Evolutionary conservation across 2,888 invertebrate species (phyloP).

Genomic region (Metacarcinus magister): DNA sequence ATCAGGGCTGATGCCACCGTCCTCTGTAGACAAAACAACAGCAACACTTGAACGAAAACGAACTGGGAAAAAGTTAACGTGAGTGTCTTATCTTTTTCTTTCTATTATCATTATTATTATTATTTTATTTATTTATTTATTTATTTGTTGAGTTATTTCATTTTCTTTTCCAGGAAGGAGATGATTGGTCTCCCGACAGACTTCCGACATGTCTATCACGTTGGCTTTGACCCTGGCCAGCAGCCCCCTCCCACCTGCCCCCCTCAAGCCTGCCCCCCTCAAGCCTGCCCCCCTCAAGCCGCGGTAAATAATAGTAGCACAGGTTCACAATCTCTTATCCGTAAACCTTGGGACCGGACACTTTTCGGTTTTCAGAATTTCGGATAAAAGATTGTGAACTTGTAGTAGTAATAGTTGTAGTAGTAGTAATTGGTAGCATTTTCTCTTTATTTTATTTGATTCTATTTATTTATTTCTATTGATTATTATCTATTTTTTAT

Average conservation of each 20-base stretch:
- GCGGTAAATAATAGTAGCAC: too few relatives aligned
- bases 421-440: too few relatives aligned
- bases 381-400: too few relatives aligned
- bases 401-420: too few relatives aligned
- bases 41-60: conserved; percentile 52
- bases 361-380: too few relatives aligned
- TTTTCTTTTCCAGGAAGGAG: conserved; percentile 87
- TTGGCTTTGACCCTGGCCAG: conserved; percentile 96
- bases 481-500: too few relatives aligned
- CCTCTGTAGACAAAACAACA: background rate
- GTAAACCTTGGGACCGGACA: too few relatives aligned
- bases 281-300: too few relatives aligned
- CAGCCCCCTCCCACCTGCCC: conserved; percentile 85
- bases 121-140: background rate
- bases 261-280: background rate
- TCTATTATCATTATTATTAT: background rate
- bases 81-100: background rate
- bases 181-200: conserved; percentile 95
- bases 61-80: conserved; percentile 56
- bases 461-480: too few relatives aligned
- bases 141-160: background rate
- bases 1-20: background rate
- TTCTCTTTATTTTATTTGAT: too few relatives aligned
- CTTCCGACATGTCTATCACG: conserved; percentile 95
- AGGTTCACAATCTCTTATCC: too few relatives aligned